phyloP scores from a whole-genome alignment of 2,888 invertebrate genomes.

The Cheilosia scutellata region DNA sequence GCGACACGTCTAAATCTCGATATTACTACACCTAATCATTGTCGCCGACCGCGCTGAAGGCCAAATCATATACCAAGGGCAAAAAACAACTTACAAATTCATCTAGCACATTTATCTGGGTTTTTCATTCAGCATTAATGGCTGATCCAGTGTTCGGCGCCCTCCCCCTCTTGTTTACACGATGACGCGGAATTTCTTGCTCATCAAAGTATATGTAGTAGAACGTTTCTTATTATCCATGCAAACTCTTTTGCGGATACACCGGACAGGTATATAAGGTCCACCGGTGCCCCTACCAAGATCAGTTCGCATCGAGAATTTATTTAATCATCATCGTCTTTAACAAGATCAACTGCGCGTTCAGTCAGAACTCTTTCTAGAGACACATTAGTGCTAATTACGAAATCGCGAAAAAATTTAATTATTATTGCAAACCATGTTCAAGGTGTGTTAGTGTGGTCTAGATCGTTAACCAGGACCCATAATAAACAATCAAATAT shows the following conservation, averaged over 20 bases:
- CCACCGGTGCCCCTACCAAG: slow-evolving; percentile 13
- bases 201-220: slow-evolving; percentile 6
- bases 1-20: not conserved
- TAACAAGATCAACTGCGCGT: slow-evolving; percentile 20
- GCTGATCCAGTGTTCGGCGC: not conserved
- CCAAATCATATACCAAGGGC: slow-evolving; percentile 34
- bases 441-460: slow-evolving; percentile 45
- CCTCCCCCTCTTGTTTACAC: not conserved
- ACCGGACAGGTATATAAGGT: slow-evolving; percentile 57
- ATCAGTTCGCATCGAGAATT: slow-evolving; percentile 66
- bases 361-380: slow-evolving; percentile 1
- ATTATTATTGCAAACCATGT: slow-evolving; percentile 44
- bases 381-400: slow-evolving; percentile 43
- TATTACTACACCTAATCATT: slow-evolving; percentile 24
- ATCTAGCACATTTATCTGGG: slow-evolving; percentile 60
- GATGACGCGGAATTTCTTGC: slow-evolving; percentile 36
- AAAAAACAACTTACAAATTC: slow-evolving; percentile 44
- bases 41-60: slow-evolving; percentile 44
- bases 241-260: slow-evolving; percentile 31
- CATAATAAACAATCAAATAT: not conserved
- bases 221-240: slow-evolving; percentile 45
- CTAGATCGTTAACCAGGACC: not conserved
- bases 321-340: slow-evolving; percentile 50
- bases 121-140: slow-evolving; percentile 47
- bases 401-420: slow-evolving; percentile 2